Evolutionary conservation across 2,888 invertebrate genomes (phyloP).

Genomic region (Deroplatys truncata): DNA sequence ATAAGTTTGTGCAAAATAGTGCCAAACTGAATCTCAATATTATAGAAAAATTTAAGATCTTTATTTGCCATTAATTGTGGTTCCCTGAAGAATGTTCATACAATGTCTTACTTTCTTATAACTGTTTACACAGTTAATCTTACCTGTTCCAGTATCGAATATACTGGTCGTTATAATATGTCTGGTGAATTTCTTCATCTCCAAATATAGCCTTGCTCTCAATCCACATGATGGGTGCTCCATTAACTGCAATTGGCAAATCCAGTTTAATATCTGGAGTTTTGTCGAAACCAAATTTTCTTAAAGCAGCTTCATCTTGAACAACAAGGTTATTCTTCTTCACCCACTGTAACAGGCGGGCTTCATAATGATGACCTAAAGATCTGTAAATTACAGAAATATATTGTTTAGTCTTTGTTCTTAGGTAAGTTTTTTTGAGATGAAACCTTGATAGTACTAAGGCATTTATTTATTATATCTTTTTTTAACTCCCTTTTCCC

Average conservation of each 20-base stretch:
- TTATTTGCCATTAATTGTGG: no score
- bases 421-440: not conserved
- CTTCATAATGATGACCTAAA: slow-evolving; percentile 82
- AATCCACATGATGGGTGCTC: slow-evolving; percentile 87
- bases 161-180: slow-evolving; percentile 79
- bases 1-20: no score
- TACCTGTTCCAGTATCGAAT: slow-evolving; percentile 83
- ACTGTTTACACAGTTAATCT: not conserved
- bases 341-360: slow-evolving; percentile 63
- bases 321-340: slow-evolving; percentile 56
- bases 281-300: slow-evolving; percentile 85
- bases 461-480: no score
- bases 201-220: slow-evolving; percentile 97
- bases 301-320: slow-evolving; percentile 72
- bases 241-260: slow-evolving; percentile 81
- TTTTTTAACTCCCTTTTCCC: no score
- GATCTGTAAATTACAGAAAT: slow-evolving; percentile 52
- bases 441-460: no score
- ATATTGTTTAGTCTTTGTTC: slow-evolving; percentile 2
- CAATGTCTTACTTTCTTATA: no score
- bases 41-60: no score
- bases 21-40: no score
- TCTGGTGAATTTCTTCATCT: slow-evolving; percentile 73
- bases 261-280: slow-evolving; percentile 91
- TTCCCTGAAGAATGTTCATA: no score